A percentile compares a stretch with the other conserved stretches of the same genome.
Evolutionary conservation across 2,113 vertebrate genomes (phyloP).

Genomic region (Marmota monax): DNA sequence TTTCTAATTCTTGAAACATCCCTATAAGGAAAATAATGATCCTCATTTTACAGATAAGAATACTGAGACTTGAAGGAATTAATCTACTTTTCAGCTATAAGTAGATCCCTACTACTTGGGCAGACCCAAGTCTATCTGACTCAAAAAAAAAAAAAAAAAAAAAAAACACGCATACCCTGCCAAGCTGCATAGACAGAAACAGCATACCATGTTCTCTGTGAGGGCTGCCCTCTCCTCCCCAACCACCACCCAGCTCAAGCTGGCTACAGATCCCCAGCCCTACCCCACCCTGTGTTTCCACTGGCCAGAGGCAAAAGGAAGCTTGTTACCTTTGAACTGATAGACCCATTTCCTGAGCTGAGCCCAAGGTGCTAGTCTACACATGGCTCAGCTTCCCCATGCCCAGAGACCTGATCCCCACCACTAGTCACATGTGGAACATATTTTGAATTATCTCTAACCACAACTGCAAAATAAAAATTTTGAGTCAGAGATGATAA

Average conservation of each 20-base stretch:
- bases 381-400: slow-evolving; percentile 66
- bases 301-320: slow-evolving; percentile 83
- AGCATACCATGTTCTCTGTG: neutral
- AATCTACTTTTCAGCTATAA: neutral
- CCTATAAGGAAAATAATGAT: neutral
- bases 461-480: slow-evolving; percentile 78
- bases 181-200: neutral
- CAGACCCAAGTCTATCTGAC: neutral
- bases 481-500: slow-evolving; percentile 72
- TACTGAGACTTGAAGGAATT: neutral
- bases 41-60: slow-evolving; percentile 31
- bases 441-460: slow-evolving; percentile 83
- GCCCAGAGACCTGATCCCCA: slow-evolving; percentile 68
- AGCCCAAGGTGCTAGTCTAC: slow-evolving; percentile 83
- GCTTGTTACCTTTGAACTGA: slow-evolving; percentile 76
- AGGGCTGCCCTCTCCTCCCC: neutral
- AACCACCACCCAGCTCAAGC: neutral
- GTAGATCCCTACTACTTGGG: neutral
- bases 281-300: slow-evolving; percentile 73
- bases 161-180: no score
- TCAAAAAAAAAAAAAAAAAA: neutral
- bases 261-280: neutral
- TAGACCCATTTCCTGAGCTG: slow-evolving; percentile 80
- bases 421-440: slow-evolving; percentile 80
- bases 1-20: neutral